Conservation (phyloP, 2,888 invertebrate species). For the Pilophorus perplexus region DNA sequence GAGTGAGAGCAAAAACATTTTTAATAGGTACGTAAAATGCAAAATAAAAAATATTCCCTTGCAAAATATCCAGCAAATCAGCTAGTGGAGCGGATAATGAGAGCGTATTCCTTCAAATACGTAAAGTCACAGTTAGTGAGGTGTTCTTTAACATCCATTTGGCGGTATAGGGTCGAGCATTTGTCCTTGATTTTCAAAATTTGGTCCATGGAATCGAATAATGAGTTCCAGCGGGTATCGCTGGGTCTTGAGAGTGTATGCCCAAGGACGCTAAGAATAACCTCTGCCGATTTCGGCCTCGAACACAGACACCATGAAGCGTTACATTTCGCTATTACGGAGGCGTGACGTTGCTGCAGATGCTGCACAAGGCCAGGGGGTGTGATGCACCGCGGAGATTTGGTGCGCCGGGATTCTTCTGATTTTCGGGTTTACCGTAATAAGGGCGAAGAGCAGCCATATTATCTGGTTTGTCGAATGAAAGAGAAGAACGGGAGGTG, state of each 20-base stretch:
- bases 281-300: slow-evolving; percentile 6
- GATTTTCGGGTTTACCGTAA: too few relatives aligned
- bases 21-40: too few relatives aligned
- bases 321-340: slow-evolving; percentile 26
- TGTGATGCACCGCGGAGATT: too few relatives aligned
- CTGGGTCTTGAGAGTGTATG: slow-evolving; percentile 18
- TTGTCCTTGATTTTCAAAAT: neutral
- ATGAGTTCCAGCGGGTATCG: slow-evolving; percentile 15
- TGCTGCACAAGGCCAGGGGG: too few relatives aligned
- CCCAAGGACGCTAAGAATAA: neutral
- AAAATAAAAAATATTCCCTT: too few relatives aligned
- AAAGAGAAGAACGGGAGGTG: too few relatives aligned
- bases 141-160: slow-evolving; percentile 6
- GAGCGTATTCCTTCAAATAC: slow-evolving; percentile 18
- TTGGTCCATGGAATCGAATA: neutral
- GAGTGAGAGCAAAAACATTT: too few relatives aligned
- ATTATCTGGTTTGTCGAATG: too few relatives aligned
- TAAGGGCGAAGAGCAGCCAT: too few relatives aligned
- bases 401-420: too few relatives aligned
- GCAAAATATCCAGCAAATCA: slow-evolving; percentile 10
- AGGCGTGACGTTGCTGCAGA: too few relatives aligned
- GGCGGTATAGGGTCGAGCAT: neutral
- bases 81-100: neutral
- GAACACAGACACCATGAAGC: neutral
- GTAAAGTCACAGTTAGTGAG: slow-evolving; percentile 8